phyloP scores from a whole-genome alignment of 2,797 vertebrate genomes.

The Manis javanica region DNA sequence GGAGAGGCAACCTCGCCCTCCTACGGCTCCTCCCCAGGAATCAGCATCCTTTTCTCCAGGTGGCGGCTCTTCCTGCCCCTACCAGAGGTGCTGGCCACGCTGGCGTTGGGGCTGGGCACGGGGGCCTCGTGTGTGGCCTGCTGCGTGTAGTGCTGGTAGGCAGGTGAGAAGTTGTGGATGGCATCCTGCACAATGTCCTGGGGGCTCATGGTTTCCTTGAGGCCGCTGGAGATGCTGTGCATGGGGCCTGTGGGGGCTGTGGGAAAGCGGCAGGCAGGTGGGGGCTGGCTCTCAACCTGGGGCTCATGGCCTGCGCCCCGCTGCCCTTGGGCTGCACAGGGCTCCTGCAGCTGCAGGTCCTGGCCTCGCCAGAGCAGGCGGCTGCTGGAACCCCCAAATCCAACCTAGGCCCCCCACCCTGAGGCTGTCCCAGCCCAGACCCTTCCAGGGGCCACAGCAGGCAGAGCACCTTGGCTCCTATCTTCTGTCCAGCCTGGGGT shows the following conservation, averaged over 20 bases:
- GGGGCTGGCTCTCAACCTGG: background rate
- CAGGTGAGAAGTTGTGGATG: conserved; percentile 96
- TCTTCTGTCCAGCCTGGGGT: background rate
- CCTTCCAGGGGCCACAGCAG: background rate
- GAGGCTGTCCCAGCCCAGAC: background rate
- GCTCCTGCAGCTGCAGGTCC: background rate
- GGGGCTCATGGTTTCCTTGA: conserved; percentile 99
- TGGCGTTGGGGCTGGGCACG: conserved; percentile 73
- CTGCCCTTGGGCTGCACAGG: background rate
- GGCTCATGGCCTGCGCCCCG: background rate
- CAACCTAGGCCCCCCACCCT: background rate
- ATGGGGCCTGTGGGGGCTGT: conserved; percentile 92
- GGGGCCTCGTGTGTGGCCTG: conserved; percentile 93
- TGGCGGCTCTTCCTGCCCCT: conserved; percentile 87
- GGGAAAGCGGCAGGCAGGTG: background rate
- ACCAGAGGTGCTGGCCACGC: background rate
- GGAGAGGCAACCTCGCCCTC: background rate
- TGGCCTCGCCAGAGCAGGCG: background rate
- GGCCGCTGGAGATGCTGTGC: conserved; percentile 99
- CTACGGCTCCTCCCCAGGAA: conserved; percentile 94
- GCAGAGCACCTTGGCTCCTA: background rate
- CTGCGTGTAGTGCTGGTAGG: conserved; percentile 99
- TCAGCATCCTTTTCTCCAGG: conserved; percentile 95
- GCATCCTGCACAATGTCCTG: conserved; percentile 99
- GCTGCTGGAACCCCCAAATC: background rate